These are phyloP conservation scores for Sebastiscus albofasciatus DNA, from an alignment of 2,797 vertebrate genomes.

Conservation along the genomic window DNA sequence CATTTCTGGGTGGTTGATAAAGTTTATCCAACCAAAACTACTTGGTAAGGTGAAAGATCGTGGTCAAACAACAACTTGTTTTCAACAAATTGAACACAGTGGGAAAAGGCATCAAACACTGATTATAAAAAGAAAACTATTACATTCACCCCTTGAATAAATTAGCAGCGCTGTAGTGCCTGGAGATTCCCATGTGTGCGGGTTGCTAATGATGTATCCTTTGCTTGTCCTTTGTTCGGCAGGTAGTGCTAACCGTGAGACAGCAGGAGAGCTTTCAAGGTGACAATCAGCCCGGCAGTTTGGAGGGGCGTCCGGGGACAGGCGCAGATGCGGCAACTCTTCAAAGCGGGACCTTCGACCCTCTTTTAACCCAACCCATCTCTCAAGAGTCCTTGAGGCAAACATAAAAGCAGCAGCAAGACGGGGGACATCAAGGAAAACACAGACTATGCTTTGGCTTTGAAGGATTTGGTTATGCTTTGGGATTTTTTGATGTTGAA, in stretches of 20 bases:
- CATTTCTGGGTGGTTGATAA: background rate
- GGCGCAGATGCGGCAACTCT: constrained; percentile 36
- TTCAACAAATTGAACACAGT: background rate
- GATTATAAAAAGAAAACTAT: background rate
- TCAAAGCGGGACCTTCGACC: constrained; percentile 41
- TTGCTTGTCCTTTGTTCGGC: constrained; percentile 35
- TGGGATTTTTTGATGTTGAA: background rate
- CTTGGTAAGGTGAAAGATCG: background rate
- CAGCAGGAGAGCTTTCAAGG: constrained; percentile 43
- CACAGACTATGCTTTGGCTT: background rate
- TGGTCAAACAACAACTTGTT: background rate
- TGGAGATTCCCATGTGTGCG: background rate
- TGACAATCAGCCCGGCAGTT: constrained; percentile 4
- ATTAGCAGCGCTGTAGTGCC: background rate
- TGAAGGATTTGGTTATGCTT: constrained; percentile 11
- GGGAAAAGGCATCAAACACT: background rate
- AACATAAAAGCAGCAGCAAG: constrained; percentile 16
- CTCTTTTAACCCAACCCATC: constrained; percentile 21
- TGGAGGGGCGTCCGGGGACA: background rate
- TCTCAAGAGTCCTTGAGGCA: constrained; percentile 34
- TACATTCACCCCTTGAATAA: background rate
- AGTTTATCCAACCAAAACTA: background rate
- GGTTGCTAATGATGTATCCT: constrained; percentile 2
- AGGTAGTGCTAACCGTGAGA: constrained; percentile 13
- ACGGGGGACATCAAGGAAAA: background rate